These are phyloP conservation scores for Menura novaehollandiae DNA, from an alignment of 2,113 vertebrate genomes.

Conservation along the genomic window DNA sequence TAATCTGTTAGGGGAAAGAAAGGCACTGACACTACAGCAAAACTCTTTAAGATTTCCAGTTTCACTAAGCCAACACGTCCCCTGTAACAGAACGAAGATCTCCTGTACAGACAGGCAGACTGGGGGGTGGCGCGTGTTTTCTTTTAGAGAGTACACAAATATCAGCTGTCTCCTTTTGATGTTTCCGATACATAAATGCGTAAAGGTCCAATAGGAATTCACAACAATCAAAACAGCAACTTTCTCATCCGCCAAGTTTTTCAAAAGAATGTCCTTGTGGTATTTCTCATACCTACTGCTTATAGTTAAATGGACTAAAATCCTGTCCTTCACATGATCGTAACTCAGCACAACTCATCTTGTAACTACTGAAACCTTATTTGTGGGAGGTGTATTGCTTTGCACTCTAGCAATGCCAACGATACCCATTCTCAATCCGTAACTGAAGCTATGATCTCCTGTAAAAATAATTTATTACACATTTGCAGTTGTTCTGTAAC, in stretches of 20 bases:
- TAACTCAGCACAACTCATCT: constrained; percentile 29
- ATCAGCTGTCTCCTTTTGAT: not conserved
- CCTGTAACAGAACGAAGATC: not conserved
- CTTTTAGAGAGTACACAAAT: not conserved
- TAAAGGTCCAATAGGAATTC: constrained; percentile 1
- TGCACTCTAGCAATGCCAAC: constrained; percentile 42
- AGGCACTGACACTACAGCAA: not conserved
- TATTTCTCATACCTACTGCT: not conserved
- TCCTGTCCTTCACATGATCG: not conserved
- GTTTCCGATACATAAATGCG: not conserved
- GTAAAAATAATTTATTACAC: not conserved
- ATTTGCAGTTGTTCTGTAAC: not conserved
- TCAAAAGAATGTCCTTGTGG: not conserved
- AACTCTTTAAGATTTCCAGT: not conserved
- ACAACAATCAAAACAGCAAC: not conserved
- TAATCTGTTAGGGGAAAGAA: not conserved
- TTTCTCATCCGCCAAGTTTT: not conserved
- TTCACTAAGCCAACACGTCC: not conserved
- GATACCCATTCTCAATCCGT: not conserved
- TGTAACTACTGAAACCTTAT: constrained; percentile 34
- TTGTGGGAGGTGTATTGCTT: not conserved
- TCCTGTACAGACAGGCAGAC: not conserved
- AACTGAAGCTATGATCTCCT: not conserved
- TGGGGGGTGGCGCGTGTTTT: not conserved
- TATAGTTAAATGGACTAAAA: not conserved